Conservation (phyloP, 2,888 invertebrate species). For the Tipula confusa region DNA sequence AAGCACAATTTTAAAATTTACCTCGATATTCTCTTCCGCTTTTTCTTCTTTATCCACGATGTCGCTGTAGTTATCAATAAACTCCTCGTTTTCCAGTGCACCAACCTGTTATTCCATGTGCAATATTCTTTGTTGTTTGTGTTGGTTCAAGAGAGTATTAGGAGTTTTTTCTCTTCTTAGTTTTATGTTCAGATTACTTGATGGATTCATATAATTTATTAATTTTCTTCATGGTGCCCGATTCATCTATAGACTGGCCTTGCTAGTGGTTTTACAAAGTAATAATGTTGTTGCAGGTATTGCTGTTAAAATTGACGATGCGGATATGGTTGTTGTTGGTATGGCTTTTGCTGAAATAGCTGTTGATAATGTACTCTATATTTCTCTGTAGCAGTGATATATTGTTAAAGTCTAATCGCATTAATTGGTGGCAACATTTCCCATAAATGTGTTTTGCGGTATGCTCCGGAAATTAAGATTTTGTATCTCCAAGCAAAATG, state of each 20-base stretch:
- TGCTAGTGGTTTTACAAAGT: not conserved
- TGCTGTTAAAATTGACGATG: too few species aligned
- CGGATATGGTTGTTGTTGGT: not conserved
- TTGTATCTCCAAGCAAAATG: not conserved
- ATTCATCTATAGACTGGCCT: not conserved
- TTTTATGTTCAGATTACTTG: not conserved
- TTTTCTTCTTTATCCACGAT: too few species aligned
- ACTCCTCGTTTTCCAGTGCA: not conserved
- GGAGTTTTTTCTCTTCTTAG: not conserved
- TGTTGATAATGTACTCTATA: not conserved
- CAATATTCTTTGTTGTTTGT: not conserved
- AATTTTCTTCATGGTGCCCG: too few species aligned
- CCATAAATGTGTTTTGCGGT: not conserved
- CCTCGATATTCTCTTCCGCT: too few species aligned
- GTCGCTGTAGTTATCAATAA: too few species aligned
- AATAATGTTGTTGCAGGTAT: not conserved
- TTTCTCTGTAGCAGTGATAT: not conserved
- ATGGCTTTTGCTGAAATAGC: not conserved
- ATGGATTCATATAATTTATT: not conserved
- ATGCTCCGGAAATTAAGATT: not conserved
- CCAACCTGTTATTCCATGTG: not conserved
- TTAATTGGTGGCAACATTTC: too few species aligned
- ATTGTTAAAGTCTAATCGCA: too few species aligned
- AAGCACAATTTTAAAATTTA: too few species aligned
- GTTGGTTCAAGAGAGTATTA: not conserved